Base-by-base conservation (phyloP, 2,888 invertebrate genomes). In the Drosophila atripex region DNA sequence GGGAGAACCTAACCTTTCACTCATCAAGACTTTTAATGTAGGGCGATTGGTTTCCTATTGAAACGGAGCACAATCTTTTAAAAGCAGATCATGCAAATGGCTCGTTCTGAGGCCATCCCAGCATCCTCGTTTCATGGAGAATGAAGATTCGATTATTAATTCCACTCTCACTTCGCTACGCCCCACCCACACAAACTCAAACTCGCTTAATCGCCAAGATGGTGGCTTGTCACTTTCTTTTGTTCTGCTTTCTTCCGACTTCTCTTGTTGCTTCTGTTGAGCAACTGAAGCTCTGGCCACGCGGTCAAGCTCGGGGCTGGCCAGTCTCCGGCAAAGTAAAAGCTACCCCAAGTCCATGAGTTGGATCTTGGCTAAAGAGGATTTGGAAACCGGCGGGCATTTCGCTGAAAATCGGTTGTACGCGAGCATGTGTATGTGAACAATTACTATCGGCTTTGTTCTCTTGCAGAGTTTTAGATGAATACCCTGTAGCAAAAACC, bases 191-290 rank as follows among this genome's bases (percentile, higher is more conserved):
- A 41, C 3, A 18, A 8, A 7, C 16, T 18, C 39, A 35, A n/a
- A n/a, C n/a, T n/a, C n/a, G 43, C 8, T 14, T 11, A 45, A 43
- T 41, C 18, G 39, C 16, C 16, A 35, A 66, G 50, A 18, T 39
- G 65, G 49, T 49, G 28, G 35, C 30, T 69, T 70, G 70, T 38
- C 75, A 80, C 80, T 80, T 80, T 80, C 80, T 86, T 80, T 77
- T 86, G 80, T 80, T 80, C 69, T 84, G 61, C 51, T 47, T 56
- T 58, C 58, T 25, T 51, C 28, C 45, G 11, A 32, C 39, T 55
- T 28, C 47, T 25, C 63, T 60, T 68, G 57, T 52, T 63, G 55
- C 50, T 41, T n/a, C n/a, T n/a, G n/a, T n/a, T 53, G 45, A 59
- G 78, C 46, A 70, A 64, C 18, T 18, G 18, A 18, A 18, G 14